phyloP scores from a whole-genome alignment of 2,113 vertebrate genomes.

The Erpornis zantholeuca region DNA sequence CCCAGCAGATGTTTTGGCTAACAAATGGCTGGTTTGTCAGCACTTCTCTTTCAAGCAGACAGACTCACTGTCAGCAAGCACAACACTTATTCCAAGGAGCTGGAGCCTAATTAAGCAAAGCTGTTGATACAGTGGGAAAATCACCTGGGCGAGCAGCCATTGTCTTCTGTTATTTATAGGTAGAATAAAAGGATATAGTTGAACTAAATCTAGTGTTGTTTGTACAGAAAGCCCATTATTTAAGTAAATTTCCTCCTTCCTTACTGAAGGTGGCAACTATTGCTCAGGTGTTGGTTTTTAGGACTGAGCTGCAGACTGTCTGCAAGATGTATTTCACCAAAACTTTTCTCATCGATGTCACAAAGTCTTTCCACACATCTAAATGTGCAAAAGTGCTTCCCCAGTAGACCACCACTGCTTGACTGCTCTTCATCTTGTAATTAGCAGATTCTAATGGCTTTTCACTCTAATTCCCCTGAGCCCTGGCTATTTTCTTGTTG shows the following conservation, averaged over 20 bases:
- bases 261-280: neutral
- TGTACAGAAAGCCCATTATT: neutral
- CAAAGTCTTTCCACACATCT: neutral
- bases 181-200: neutral
- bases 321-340: neutral
- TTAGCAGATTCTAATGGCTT: slow-evolving; percentile 16
- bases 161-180: neutral
- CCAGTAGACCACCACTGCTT: neutral
- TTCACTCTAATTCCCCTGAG: neutral
- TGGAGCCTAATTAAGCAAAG: slow-evolving; percentile 1
- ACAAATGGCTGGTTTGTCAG: neutral
- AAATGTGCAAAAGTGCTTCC: neutral
- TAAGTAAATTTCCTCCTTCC: neutral
- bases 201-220: neutral
- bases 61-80: neutral
- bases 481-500: neutral
- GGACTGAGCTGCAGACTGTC: neutral
- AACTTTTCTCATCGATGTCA: neutral
- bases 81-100: neutral
- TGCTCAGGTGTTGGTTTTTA: neutral
- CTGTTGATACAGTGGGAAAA: neutral
- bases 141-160: neutral
- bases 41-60: slow-evolving; percentile 3
- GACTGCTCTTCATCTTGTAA: neutral
- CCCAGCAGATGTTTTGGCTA: slow-evolving; percentile 4